Conservation (phyloP, 2,888 invertebrate genomes). For the Pharmacophagus antenor region DNA sequence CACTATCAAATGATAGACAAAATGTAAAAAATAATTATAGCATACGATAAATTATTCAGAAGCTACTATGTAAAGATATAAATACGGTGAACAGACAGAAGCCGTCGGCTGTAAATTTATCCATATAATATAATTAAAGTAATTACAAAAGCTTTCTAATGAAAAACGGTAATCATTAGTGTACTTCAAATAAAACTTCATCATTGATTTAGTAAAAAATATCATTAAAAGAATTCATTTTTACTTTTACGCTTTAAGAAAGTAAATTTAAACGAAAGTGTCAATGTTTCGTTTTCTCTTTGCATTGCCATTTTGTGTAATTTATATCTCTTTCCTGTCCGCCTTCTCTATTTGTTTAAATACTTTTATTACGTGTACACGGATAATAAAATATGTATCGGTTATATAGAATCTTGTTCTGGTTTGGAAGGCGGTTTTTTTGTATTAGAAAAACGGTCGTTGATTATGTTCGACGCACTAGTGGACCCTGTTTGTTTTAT, state of each 20-base stretch:
- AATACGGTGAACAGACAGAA: not conserved
- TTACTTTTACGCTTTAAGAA: not conserved
- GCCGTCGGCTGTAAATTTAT: not conserved
- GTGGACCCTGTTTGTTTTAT: too few species aligned
- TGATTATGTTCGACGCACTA: not conserved
- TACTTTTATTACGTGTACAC: conserved; percentile 1
- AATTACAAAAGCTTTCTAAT: not conserved
- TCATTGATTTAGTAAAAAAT: too few species aligned
- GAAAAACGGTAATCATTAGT: too few species aligned
- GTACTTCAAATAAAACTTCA: too few species aligned
- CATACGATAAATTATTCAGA: too few species aligned
- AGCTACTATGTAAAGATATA: too few species aligned
- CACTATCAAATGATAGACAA: not conserved
- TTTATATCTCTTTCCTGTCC: not conserved
- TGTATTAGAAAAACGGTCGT: not conserved
- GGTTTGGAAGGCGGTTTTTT: not conserved
- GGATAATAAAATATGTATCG: conserved; percentile 10
- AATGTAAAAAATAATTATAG: too few species aligned
- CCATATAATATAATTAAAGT: not conserved
- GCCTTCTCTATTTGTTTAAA: conserved; percentile 19
- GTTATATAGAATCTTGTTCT: not conserved
- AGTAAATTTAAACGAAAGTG: conserved; percentile 20
- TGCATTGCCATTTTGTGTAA: not conserved
- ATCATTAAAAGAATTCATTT: too few species aligned
- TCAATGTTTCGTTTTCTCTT: conserved; percentile 9